These are phyloP conservation scores for Pemphigus obesinymphae DNA, from an alignment of 1,140 invertebrate species.

Conservation along the genomic window DNA sequence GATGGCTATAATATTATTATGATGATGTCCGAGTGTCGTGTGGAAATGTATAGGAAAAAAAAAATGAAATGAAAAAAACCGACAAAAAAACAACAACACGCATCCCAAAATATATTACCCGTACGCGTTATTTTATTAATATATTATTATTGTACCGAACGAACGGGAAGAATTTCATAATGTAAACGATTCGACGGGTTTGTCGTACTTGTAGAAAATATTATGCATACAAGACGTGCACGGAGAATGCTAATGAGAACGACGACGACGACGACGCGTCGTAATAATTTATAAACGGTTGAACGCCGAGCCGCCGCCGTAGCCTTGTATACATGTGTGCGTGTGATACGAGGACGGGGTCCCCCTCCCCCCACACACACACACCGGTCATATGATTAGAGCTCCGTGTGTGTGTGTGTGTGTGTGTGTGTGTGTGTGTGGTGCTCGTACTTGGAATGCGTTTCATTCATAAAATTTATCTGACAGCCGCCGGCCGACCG, in stretches of 20 bases:
- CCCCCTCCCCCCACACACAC: no score
- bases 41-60: no score
- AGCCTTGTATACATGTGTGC: not conserved
- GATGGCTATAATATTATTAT: no score
- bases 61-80: no score
- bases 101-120: no score
- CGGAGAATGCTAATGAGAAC: conserved; percentile 20
- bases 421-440: not conserved
- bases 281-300: conserved; percentile 21
- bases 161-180: not conserved
- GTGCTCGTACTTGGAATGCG: not conserved
- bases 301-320: not conserved
- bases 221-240: not conserved
- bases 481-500: conserved; percentile 15
- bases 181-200: not conserved
- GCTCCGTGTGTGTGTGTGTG: not conserved
- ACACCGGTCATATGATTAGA: not conserved
- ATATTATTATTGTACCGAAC: no score
- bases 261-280: no score
- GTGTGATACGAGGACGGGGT: not conserved
- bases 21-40: no score
- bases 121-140: no score
- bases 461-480: conserved; percentile 38
- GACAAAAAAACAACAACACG: no score
- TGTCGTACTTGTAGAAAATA: no score